phyloP scores from a whole-genome alignment of 2,797 vertebrate species.

The Diglossa cyanea region DNA sequence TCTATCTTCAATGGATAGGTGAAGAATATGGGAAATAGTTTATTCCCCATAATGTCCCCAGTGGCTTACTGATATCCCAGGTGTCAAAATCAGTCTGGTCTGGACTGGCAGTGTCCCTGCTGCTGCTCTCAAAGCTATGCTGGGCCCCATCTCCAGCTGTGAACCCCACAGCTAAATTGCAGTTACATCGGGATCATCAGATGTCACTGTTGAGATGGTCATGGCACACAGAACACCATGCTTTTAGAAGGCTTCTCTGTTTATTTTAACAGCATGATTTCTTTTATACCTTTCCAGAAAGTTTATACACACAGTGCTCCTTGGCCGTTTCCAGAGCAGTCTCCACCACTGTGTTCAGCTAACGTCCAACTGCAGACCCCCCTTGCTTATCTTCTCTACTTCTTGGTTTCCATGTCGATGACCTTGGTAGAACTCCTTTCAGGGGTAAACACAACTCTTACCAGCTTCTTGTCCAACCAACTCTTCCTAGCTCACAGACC shows the following conservation, averaged over 20 bases:
- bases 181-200: fast-evolving
- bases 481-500: background rate
- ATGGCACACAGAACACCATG: background rate
- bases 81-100: background rate
- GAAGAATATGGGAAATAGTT: background rate
- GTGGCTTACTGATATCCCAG: background rate
- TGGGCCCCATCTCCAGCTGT: background rate
- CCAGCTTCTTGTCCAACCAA: background rate
- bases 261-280: background rate
- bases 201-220: background rate
- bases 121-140: background rate
- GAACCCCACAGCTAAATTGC: background rate
- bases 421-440: background rate
- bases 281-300: background rate
- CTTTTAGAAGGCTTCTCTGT: background rate
- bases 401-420: background rate
- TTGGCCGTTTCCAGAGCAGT: background rate
- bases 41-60: background rate
- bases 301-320: background rate
- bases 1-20: background rate
- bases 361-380: background rate
- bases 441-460: background rate
- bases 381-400: background rate
- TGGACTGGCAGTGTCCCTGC: background rate
- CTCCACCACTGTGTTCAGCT: background rate